Conservation (phyloP, 2,797 vertebrate genomes). For the Paguma larvata region DNA sequence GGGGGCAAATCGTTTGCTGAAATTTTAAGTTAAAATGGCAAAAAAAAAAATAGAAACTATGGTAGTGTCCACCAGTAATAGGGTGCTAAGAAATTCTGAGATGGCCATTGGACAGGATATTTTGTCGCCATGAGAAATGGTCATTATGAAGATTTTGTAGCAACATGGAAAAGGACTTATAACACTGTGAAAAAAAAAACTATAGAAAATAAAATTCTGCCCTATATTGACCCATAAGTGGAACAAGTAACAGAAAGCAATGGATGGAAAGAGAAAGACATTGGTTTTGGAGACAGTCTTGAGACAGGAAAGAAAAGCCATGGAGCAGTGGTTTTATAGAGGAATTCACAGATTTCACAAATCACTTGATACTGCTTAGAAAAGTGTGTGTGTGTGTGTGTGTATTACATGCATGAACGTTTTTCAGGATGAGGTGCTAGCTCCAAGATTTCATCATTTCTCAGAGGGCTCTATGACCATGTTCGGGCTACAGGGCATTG, state of each 20-base stretch:
- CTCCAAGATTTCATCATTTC: background rate
- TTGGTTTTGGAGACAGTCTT: background rate
- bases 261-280: background rate
- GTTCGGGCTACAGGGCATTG: background rate
- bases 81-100: background rate
- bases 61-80: background rate
- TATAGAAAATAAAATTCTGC: background rate
- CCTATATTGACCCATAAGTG: background rate
- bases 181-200: background rate
- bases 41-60: background rate
- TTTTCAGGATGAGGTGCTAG: background rate
- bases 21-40: background rate
- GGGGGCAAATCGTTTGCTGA: background rate
- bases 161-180: background rate
- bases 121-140: background rate
- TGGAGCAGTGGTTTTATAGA: background rate
- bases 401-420: background rate
- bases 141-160: background rate
- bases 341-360: background rate
- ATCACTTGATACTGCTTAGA: background rate
- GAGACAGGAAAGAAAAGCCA: background rate
- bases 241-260: background rate
- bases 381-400: background rate
- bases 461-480: background rate
- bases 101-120: background rate